Base-by-base conservation (phyloP, 2,113 vertebrate genomes). In the Aepyceros melampus region DNA sequence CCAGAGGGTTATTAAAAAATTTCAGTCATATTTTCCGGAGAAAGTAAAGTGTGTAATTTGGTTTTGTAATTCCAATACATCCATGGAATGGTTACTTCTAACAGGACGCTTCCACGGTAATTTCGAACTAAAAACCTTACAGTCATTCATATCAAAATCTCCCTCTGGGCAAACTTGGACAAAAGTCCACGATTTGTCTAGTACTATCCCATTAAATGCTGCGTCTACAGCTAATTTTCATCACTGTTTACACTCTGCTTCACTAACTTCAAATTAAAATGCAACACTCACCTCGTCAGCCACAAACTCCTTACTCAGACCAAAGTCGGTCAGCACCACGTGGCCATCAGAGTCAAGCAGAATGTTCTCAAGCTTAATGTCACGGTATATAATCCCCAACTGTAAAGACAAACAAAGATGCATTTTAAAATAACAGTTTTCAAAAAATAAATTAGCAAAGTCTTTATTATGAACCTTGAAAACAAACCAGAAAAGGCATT, bases 291-390 rank as follows among this genome's bases (percentile, higher is more conserved):
- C 99, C 99, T 99, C 99, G 98, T 99, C 99, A 97, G 98, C 98
- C 96, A 99, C 98, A 97, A 99, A 99, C 98, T 99, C 99, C 98
- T 99, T 99, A 99, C 99, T 99, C 67, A 99, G 99, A 82, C 99
- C 99, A 90, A 99, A 99, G 98, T 99, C 99, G 97, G 99, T 99
- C 97, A 99, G 99, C 96, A 99, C 99, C 96, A 99, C 99, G 1
- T 99, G 99, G 91, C 99, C 99, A 92, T 98, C 99, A 98, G 99
- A 99, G 99, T 99, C 99, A 25, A 99, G 99, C 0, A 99, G 99
- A 98, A 99, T 99, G 98, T 99, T 99, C 98, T 99, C 99, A 98
- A 99, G 99, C 98, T 99, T 99, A 98, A 99, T 99, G 98, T 99
- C 99, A 94, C 99, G 99, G 97, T 99, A 99, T 98, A 99, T 99